Evolutionary conservation across 2,888 invertebrate species (phyloP).

Genomic region (Zygothrica quintamaculata): DNA sequence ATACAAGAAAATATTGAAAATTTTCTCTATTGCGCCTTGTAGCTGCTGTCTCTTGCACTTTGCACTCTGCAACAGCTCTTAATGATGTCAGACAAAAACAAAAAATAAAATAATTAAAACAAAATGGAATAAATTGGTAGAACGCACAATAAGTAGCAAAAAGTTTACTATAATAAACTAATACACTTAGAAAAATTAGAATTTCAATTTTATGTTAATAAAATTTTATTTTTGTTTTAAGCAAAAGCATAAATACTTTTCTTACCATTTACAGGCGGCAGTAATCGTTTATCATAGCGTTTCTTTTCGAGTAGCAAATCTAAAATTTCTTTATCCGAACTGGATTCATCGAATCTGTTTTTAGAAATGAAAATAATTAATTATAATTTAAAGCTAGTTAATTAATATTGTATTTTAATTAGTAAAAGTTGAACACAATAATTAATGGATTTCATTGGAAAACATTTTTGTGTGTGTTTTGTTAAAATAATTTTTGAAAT

Average conservation of each 20-base stretch:
- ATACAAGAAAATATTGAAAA: conserved; percentile 16
- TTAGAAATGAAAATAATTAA: conserved; percentile 18
- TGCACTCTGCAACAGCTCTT: conserved; percentile 6
- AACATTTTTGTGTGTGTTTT: conserved; percentile 12
- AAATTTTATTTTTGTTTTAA: too few species aligned
- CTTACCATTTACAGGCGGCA: conserved; percentile 95
- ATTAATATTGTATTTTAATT: not conserved
- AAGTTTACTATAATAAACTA: conserved; percentile 12
- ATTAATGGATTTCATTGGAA: conserved; percentile 15
- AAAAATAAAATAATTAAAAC: conserved; percentile 8
- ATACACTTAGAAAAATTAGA: conserved; percentile 62
- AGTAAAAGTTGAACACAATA: conserved; percentile 12
- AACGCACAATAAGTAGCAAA: conserved; percentile 12
- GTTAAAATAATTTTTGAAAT: not conserved
- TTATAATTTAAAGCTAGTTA: conserved; percentile 7
- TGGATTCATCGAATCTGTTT: conserved; percentile 93
- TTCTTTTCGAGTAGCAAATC: conserved; percentile 94
- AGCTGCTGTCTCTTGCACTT: not conserved
- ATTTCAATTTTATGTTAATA: conserved; percentile 34
- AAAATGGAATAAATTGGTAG: conserved; percentile 19
- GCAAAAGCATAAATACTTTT: not conserved
- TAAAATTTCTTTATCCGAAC: conserved; percentile 96
- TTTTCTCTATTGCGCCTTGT: conserved; percentile 8
- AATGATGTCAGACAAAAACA: conserved; percentile 31
- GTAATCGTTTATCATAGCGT: conserved; percentile 96